A percentile compares a stretch with the other conserved stretches of the same genome.
These are phyloP conservation scores for Seladonia tumulorum DNA, from an alignment of 2,888 invertebrate genomes.

Conservation along the genomic window DNA sequence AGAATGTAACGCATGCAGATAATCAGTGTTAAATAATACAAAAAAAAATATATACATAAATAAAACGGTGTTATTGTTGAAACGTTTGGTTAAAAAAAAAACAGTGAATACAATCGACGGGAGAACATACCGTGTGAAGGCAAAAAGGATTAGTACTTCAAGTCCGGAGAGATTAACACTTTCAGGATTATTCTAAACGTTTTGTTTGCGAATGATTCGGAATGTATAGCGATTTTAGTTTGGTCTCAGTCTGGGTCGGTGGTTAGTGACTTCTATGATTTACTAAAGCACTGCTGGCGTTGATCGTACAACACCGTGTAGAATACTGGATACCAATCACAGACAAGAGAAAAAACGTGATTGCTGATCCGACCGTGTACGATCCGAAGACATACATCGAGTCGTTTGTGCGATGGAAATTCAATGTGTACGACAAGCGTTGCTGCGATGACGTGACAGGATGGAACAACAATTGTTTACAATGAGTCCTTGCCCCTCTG, in stretches of 20 bases:
- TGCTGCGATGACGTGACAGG: constrained; percentile 47
- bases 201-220: background rate
- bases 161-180: constrained; percentile 17
- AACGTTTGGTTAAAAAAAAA: constrained; percentile 9
- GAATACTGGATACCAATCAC: constrained; percentile 79
- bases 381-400: constrained; percentile 46
- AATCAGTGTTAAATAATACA: constrained; percentile 13
- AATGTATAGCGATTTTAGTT: constrained; percentile 18
- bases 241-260: constrained; percentile 49
- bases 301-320: constrained; percentile 72
- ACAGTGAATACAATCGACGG: constrained; percentile 2
- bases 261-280: constrained; percentile 72
- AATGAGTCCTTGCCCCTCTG: constrained; percentile 11
- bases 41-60: background rate
- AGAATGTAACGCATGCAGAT: constrained; percentile 34
- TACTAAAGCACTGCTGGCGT: constrained; percentile 72
- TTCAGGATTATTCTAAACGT: constrained; percentile 3
- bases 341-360: constrained; percentile 44
- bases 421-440: constrained; percentile 41
- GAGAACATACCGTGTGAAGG: background rate
- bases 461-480: constrained; percentile 13
- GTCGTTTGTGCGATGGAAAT: constrained; percentile 43
- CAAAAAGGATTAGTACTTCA: background rate
- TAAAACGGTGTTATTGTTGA: background rate
- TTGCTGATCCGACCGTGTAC: constrained; percentile 29